Evolutionary conservation across 2,113 vertebrate genomes (phyloP).

Genomic region (Stercorarius parasiticus): DNA sequence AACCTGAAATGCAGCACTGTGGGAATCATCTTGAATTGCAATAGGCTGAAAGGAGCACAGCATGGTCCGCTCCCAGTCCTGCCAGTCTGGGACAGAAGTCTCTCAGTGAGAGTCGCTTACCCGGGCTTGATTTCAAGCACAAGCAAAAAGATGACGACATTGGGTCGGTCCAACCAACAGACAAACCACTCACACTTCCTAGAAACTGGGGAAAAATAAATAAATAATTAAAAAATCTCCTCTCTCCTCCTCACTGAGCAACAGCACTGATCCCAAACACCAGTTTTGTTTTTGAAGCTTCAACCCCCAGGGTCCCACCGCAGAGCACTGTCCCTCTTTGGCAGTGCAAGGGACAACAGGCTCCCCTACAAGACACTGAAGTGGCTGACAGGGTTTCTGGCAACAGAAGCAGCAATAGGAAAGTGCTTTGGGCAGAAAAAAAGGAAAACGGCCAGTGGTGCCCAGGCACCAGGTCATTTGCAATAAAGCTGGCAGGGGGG

Average conservation of each 20-base stretch:
- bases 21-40: background rate
- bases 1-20: background rate
- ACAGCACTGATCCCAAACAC: background rate
- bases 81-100: background rate
- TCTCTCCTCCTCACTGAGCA: background rate
- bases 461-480: background rate
- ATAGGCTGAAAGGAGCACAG: background rate
- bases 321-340: background rate
- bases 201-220: background rate
- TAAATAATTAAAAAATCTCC: background rate
- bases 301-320: rapidly evolving
- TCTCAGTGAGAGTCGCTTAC: background rate
- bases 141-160: background rate
- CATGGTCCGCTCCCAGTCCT: background rate
- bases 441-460: background rate
- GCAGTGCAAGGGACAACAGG: background rate
- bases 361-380: background rate
- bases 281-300: background rate
- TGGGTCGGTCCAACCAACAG: background rate
- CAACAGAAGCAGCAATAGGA: background rate
- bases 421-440: background rate
- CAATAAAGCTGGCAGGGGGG: slow-evolving; percentile 25
- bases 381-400: background rate
- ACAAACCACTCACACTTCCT: background rate
- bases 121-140: background rate